A percentile compares a stretch with the other conserved stretches of the same genome.
Conservation (phyloP, 2,797 vertebrate species). For the Sebastes itinus region DNA sequence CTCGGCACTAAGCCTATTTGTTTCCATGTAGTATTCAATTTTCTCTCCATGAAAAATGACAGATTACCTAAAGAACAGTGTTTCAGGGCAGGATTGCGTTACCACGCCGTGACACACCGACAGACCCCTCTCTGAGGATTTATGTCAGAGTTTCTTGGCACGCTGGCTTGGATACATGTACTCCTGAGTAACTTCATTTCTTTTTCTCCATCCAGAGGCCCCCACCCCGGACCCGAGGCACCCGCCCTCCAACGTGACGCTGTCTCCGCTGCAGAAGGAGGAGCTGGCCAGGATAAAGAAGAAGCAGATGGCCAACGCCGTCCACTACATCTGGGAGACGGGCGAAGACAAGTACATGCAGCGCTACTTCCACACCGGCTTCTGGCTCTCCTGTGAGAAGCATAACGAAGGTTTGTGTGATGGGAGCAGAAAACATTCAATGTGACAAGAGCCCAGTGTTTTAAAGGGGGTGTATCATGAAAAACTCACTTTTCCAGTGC, state of each 20-base stretch:
- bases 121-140: neutral
- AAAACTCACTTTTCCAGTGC: too few species aligned
- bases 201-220: slow-evolving; percentile 57
- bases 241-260: slow-evolving; percentile 62
- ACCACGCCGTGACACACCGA: neutral
- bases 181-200: neutral
- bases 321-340: slow-evolving; percentile 90
- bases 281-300: slow-evolving; percentile 68
- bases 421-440: neutral
- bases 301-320: slow-evolving; percentile 81
- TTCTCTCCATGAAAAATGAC: slow-evolving; percentile 1
- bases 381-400: slow-evolving; percentile 89
- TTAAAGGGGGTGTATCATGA: too few species aligned
- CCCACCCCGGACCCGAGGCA: slow-evolving; percentile 73
- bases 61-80: slow-evolving; percentile 45
- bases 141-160: neutral
- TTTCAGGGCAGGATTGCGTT: slow-evolving; percentile 21
- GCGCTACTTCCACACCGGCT: slow-evolving; percentile 88
- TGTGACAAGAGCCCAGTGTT: too few species aligned
- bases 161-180: neutral
- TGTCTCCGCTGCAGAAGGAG: slow-evolving; percentile 73
- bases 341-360: slow-evolving; percentile 88
- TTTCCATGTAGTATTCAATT: slow-evolving; percentile 46
- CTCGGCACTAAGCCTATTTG: slow-evolving; percentile 52
- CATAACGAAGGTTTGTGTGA: slow-evolving; percentile 79